Conservation (phyloP, 2,888 invertebrate species). For the Polydrusus cervinus region DNA sequence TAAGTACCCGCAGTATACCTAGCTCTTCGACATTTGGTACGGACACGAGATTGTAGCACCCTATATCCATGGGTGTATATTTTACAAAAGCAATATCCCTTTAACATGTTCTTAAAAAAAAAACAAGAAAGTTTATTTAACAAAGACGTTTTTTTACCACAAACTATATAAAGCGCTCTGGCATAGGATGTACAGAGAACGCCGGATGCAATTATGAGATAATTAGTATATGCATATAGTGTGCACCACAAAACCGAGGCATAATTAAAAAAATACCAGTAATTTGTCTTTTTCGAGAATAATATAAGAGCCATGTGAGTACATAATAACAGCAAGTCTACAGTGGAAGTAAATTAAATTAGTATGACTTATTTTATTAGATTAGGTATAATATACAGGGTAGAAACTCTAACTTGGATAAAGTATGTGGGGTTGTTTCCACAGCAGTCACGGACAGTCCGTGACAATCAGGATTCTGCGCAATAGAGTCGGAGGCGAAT, state of each 20-base stretch:
- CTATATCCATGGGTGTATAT: too few species aligned
- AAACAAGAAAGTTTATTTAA: neutral
- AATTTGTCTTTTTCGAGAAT: conserved; percentile 27
- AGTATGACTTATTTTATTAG: neutral
- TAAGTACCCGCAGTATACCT: too few species aligned
- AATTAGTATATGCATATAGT: conserved; percentile 40
- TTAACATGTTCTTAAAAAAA: too few species aligned
- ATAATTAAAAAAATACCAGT: conserved; percentile 48
- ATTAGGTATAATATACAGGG: neutral
- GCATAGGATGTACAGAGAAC: conserved; percentile 22
- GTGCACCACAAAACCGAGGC: conserved; percentile 39
- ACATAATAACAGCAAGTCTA: conserved; percentile 21
- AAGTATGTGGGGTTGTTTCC: too few species aligned
- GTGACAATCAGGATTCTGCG: too few species aligned
- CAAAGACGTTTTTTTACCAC: conserved; percentile 14
- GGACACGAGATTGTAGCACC: too few species aligned
- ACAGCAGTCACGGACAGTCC: too few species aligned
- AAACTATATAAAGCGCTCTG: conserved; percentile 23
- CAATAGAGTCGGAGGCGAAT: too few species aligned
- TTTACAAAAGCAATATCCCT: too few species aligned
- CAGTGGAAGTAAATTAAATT: neutral
- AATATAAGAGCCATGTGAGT: conserved; percentile 36
- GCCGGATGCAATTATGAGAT: conserved; percentile 39
- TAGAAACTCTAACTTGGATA: too few species aligned
- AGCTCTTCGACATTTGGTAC: too few species aligned